Conservation (phyloP, 2,113 vertebrate genomes). For the Pomatorhinus ruficollis region DNA sequence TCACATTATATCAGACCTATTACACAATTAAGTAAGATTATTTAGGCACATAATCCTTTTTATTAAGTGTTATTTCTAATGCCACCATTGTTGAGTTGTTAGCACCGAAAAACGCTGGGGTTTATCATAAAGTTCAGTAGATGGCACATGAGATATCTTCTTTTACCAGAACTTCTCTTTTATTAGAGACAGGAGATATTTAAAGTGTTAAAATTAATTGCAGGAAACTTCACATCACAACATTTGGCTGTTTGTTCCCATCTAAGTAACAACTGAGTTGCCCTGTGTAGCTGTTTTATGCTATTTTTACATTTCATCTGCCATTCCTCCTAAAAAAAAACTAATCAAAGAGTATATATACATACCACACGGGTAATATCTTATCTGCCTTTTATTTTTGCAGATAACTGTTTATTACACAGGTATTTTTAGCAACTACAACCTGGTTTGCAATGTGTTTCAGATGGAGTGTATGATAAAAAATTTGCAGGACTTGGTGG, state of each 20-base stretch:
- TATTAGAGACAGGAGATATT: background rate
- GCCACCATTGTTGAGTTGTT: background rate
- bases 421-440: slow-evolving; percentile 59
- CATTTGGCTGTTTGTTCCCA: background rate
- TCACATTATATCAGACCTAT: slow-evolving; percentile 4
- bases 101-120: background rate
- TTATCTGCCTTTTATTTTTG: slow-evolving; percentile 36
- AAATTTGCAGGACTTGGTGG: slow-evolving; percentile 9
- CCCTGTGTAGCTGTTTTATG: background rate
- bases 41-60: slow-evolving; percentile 42
- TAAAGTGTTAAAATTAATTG: slow-evolving; percentile 1
- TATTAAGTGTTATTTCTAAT: slow-evolving; percentile 19
- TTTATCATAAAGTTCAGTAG: slow-evolving; percentile 48
- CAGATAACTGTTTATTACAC: slow-evolving; percentile 29
- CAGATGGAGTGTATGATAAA: slow-evolving; percentile 10
- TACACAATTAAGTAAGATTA: slow-evolving; percentile 32
- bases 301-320: slow-evolving; percentile 55
- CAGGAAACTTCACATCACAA: background rate
- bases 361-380: background rate
- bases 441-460: slow-evolving; percentile 37
- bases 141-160: background rate
- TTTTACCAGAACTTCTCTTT: background rate
- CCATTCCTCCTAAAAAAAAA: slow-evolving; percentile 16
- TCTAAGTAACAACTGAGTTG: background rate
- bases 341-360: slow-evolving; percentile 19